These are phyloP conservation scores for Larimichthys crocea DNA, from an alignment of 2,113 vertebrate genomes.

Conservation along the genomic window DNA sequence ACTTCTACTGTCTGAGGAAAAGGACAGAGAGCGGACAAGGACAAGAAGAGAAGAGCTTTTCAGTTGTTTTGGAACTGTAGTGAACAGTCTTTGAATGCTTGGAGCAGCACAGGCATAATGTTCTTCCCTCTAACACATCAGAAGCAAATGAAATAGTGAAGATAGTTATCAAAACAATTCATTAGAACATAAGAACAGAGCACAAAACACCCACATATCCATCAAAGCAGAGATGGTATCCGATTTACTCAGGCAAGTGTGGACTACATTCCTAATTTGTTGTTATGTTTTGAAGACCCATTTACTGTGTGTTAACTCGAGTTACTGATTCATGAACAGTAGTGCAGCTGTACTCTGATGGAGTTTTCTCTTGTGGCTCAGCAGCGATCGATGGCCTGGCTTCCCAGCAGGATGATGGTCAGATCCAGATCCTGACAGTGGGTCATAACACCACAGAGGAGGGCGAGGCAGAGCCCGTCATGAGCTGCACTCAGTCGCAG, in stretches of 20 bases:
- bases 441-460: conserved; percentile 87
- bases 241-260: background rate
- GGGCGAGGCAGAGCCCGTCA: conserved; percentile 86
- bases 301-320: background rate
- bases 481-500: conserved; percentile 86
- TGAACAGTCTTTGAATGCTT: conserved; percentile 16
- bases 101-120: conserved; percentile 43
- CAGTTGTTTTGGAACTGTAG: conserved; percentile 11
- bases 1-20: background rate
- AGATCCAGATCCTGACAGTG: conserved; percentile 93
- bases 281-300: background rate
- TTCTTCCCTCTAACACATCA: conserved; percentile 30
- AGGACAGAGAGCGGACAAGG: background rate
- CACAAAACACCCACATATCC: conserved; percentile 23
- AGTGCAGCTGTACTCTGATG: conserved; percentile 19
- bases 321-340: background rate
- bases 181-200: conserved; percentile 1
- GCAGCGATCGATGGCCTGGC: conserved; percentile 91
- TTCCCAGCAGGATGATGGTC: conserved; percentile 89
- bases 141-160: conserved; percentile 52
- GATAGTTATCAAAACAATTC: conserved; percentile 19
- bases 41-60: background rate
- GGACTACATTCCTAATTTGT: background rate
- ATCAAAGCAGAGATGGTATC: background rate
- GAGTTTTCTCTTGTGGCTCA: conserved; percentile 60